Percentiles rank a stretch among this genome's conserved stretches.
Evolutionary conservation across 1,140 invertebrate genomes (phyloP).

Genomic region (Leptopilina clavipes): DNA sequence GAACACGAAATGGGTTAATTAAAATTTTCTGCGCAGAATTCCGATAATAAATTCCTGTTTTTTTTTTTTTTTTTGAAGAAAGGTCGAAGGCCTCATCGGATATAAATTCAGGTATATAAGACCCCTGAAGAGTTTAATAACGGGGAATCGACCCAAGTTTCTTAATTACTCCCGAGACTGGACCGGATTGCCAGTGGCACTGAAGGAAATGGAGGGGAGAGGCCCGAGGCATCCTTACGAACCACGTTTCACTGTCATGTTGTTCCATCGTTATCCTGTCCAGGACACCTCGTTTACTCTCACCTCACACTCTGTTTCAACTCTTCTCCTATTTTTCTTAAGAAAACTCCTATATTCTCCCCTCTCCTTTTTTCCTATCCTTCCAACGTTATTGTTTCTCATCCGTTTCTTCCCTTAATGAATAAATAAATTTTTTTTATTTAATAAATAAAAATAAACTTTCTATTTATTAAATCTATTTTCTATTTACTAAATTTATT

Average conservation of each 20-base stretch:
- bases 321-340: too few relatives aligned
- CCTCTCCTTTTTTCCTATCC: too few relatives aligned
- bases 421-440: too few relatives aligned
- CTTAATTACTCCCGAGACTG: conserved; percentile 51
- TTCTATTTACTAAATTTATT: too few relatives aligned
- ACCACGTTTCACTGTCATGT: background rate
- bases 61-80: conserved; percentile 21
- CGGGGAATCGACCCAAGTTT: conserved; percentile 54
- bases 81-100: conserved; percentile 40
- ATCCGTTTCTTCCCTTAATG: too few relatives aligned
- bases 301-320: background rate
- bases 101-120: conserved; percentile 57
- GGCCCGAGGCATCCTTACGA: background rate
- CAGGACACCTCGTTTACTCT: conserved; percentile 15
- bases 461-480: too few relatives aligned
- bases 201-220: background rate
- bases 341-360: too few relatives aligned
- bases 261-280: conserved; percentile 4
- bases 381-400: too few relatives aligned
- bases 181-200: background rate
- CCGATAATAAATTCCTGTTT: conserved; percentile 57
- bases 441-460: too few relatives aligned
- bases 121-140: conserved; percentile 53
- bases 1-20: conserved; percentile 52
- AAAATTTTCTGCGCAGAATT: conserved; percentile 55